A percentile compares a stretch with the other conserved stretches of the same genome.
These are phyloP conservation scores for Siniperca knerii DNA, from an alignment of 2,113 vertebrate genomes.

Conservation along the genomic window DNA sequence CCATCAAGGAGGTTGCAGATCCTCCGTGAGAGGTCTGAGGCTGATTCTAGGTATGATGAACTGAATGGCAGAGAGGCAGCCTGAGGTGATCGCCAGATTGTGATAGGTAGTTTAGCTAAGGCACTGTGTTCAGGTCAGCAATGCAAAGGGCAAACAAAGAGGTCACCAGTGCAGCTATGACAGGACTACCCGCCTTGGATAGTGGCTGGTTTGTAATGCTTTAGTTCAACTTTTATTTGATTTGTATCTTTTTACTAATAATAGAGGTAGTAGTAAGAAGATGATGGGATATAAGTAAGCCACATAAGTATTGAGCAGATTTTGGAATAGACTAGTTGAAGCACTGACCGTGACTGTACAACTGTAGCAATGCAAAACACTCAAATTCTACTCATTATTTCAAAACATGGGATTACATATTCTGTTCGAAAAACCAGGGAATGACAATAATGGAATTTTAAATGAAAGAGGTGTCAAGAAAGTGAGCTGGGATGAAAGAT, in stretches of 20 bases:
- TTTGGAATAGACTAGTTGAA: background rate
- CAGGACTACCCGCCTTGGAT: background rate
- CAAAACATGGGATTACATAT: slow-evolving; percentile 3
- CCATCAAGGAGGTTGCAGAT: slow-evolving; percentile 23
- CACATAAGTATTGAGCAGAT: background rate
- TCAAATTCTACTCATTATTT: background rate
- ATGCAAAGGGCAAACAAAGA: background rate
- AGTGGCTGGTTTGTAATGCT: background rate
- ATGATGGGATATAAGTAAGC: background rate
- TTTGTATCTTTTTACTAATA: background rate
- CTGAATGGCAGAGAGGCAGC: background rate
- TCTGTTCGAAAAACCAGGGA: slow-evolving; percentile 3
- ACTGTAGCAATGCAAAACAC: background rate
- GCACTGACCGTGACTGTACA: background rate
- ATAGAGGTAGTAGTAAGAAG: background rate
- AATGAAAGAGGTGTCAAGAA: slow-evolving; percentile 48
- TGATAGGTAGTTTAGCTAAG: slow-evolving; percentile 9
- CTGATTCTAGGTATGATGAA: background rate
- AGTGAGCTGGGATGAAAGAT: slow-evolving; percentile 54
- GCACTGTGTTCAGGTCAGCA: background rate
- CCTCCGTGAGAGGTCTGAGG: slow-evolving; percentile 13
- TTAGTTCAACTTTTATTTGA: background rate
- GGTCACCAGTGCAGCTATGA: background rate
- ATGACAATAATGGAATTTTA: slow-evolving; percentile 52
- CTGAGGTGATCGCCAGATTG: slow-evolving; percentile 23